A percentile compares a stretch with the other conserved stretches of the same genome.
Evolutionary conservation across 2,797 vertebrate genomes (phyloP).

Genomic region (Neosilurus hyrtlii): DNA sequence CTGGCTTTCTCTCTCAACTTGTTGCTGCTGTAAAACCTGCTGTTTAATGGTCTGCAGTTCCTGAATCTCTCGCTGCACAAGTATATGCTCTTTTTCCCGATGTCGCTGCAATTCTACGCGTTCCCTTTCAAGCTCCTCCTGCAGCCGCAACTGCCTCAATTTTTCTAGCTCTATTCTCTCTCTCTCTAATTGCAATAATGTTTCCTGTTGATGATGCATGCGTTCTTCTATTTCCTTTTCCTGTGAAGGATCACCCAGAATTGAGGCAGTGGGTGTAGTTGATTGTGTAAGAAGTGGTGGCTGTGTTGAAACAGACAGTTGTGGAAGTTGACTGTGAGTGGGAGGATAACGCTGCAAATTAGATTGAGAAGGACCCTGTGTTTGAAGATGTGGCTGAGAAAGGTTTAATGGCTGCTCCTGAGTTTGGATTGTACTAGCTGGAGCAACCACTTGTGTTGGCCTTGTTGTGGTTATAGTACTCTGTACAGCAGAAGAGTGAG

Average conservation of each 20-base stretch:
- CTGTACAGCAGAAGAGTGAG: constrained; percentile 38
- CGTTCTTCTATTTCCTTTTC: constrained; percentile 87
- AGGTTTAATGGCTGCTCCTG: constrained; percentile 77
- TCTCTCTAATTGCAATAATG: constrained; percentile 90
- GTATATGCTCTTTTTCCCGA: constrained; percentile 93
- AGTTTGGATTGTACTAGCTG: constrained; percentile 49
- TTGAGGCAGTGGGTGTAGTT: background rate
- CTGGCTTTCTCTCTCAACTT: constrained; percentile 92
- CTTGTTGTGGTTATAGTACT: constrained; percentile 42
- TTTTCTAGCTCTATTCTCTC: constrained; percentile 95
- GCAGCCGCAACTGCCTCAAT: constrained; percentile 87
- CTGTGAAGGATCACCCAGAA: constrained; percentile 47
- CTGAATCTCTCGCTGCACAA: constrained; percentile 94
- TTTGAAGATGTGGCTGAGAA: constrained; percentile 70
- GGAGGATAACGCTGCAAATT: constrained; percentile 53
- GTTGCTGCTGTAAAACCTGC: constrained; percentile 96
- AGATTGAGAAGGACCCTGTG: constrained; percentile 57
- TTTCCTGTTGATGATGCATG: constrained; percentile 91
- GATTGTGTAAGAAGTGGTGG: constrained; percentile 40
- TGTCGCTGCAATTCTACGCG: constrained; percentile 88
- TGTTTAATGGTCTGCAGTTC: constrained; percentile 98
- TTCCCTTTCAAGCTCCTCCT: constrained; percentile 94
- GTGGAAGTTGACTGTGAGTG: constrained; percentile 52
- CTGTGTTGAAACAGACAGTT: constrained; percentile 54
- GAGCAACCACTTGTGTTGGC: constrained; percentile 55